Evolutionary conservation across 1,140 invertebrate genomes (phyloP).

Genomic region (Drosophila carrolli): DNA sequence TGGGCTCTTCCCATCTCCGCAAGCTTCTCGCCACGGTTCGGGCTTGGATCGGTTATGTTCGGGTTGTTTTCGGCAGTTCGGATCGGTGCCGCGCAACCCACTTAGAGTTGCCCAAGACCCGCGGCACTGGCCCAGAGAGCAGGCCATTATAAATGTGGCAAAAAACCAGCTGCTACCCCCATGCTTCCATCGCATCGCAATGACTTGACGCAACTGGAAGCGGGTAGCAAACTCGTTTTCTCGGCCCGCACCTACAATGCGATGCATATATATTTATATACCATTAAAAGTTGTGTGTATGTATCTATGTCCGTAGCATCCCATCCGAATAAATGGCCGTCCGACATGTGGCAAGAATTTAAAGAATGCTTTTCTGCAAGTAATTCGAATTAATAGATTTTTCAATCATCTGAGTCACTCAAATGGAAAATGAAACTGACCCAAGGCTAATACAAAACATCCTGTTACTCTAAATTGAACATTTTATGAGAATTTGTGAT

Average conservation of each 20-base stretch:
- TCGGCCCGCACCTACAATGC: constrained; percentile 33
- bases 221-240: constrained; percentile 70
- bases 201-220: constrained; percentile 69
- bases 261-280: constrained; percentile 22
- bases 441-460: neutral
- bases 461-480: neutral
- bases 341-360: constrained; percentile 52
- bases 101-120: constrained; percentile 74
- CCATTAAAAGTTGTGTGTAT: constrained; percentile 8
- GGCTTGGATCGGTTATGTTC: constrained; percentile 32
- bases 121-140: constrained; percentile 46
- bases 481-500: too few species aligned
- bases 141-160: constrained; percentile 67
- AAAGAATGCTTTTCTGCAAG: constrained; percentile 65
- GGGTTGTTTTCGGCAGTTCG: constrained; percentile 16
- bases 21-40: constrained; percentile 13
- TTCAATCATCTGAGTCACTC: constrained; percentile 37
- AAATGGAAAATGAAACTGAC: constrained; percentile 24
- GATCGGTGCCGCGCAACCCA: constrained; percentile 61
- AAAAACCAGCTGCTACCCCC: constrained; percentile 79
- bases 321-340: neutral
- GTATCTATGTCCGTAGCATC: constrained; percentile 16
- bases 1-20: constrained; percentile 15
- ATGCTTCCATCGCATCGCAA: constrained; percentile 59
- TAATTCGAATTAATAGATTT: constrained; percentile 75